Evolutionary conservation across 2,888 invertebrate genomes (phyloP).

Genomic region (Schizotus pectinicornis): DNA sequence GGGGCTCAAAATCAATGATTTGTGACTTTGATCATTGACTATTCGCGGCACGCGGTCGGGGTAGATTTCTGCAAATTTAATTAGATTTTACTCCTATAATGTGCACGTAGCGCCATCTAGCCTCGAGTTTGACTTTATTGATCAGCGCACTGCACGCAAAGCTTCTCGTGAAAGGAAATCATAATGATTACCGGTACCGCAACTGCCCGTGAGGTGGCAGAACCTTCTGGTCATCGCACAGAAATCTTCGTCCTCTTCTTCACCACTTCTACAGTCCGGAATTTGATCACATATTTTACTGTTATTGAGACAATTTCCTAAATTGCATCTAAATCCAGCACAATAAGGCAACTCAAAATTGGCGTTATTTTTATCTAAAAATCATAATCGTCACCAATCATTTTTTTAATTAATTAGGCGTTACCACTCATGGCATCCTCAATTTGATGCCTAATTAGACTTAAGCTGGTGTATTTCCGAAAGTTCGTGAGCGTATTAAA

Average conservation of each 20-base stretch:
- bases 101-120: neutral
- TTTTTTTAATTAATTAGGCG: neutral
- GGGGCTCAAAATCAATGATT: no score
- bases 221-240: conserved; percentile 53
- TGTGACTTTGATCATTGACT: no score
- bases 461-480: conserved; percentile 48
- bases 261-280: conserved; percentile 71
- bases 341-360: conserved; percentile 56
- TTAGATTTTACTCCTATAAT: neutral
- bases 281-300: conserved; percentile 71
- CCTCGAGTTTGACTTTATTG: neutral
- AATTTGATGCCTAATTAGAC: no score
- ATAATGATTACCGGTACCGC: conserved; percentile 49
- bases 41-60: no score
- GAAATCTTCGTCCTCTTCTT: conserved; percentile 66
- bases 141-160: neutral
- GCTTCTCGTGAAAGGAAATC: neutral
- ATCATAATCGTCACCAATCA: neutral
- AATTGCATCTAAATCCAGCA: conserved; percentile 68
- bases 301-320: conserved; percentile 71
- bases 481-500: conserved; percentile 62
- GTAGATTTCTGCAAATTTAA: neutral
- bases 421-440: conserved; percentile 57
- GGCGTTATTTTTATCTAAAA: conserved; percentile 26
- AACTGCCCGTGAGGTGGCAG: conserved; percentile 47